Evolutionary conservation across 2,888 invertebrate genomes (phyloP), one percentile per base, ranked within the genome.

Genomic region (Cremastinae sp.): DNA sequence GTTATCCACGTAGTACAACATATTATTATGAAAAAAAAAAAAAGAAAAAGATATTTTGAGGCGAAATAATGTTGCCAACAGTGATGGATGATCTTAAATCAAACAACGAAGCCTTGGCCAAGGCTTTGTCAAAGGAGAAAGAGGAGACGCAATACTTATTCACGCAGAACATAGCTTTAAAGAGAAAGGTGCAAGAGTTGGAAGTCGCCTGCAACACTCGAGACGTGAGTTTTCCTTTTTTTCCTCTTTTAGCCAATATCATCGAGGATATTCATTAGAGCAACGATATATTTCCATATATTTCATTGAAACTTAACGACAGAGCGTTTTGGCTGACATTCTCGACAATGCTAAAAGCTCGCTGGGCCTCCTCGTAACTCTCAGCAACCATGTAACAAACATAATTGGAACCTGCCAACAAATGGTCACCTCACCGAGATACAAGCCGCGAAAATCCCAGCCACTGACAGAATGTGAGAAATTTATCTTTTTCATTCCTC

Each of bases 21-120:
- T n/a, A n/a, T n/a, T n/a, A n/a, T n/a, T n/a, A n/a, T n/a, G n/a
- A n/a, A n/a, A n/a, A n/a, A n/a, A n/a, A n/a, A n/a, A n/a, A n/a
- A n/a, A n/a, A n/a, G n/a, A n/a, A n/a, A n/a, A n/a, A n/a, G n/a
- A n/a, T n/a, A n/a, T n/a, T n/a, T n/a, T n/a, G n/a, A n/a, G n/a
- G n/a, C n/a, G n/a, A n/a, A n/a, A n/a, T n/a, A n/a, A n/a, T n/a
- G n/a, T n/a, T n/a, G n/a, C n/a, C n/a, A n/a, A n/a, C n/a, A n/a
- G n/a, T n/a, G n/a, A n/a, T n/a, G n/a, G n/a, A n/a, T n/a, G n/a
- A n/a, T n/a, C 73, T 88, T 2, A 86, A 85, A 59, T 79, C 34
- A 2, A 88, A 88, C 62, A 88, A 88, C 54, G 82, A 76, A 70
- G 83, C 80, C 1, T 78, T 88, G 41, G 88, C 88, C 0, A 87